phyloP scores from a whole-genome alignment of 1,140 invertebrate species.

The Periplaneta americana region DNA sequence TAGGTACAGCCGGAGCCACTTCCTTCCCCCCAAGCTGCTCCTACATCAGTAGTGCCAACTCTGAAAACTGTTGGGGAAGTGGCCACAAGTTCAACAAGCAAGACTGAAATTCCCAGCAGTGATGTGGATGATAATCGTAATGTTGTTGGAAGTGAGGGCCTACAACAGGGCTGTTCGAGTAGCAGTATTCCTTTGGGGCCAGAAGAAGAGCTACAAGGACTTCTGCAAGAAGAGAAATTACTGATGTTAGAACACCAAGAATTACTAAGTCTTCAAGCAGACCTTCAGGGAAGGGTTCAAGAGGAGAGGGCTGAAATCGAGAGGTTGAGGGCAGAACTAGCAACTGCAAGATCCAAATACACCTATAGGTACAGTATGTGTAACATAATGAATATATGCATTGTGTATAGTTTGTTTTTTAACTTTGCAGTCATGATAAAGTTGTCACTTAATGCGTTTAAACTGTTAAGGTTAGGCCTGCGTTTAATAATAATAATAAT shows the following conservation, averaged over 20 bases:
- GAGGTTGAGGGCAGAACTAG: constrained; percentile 36
- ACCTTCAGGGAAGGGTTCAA: constrained; percentile 55
- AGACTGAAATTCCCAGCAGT: background rate
- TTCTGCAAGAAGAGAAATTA: constrained; percentile 18
- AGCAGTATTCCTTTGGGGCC: background rate
- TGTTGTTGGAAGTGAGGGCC: background rate
- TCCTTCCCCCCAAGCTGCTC: background rate
- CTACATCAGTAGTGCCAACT: too few species aligned
- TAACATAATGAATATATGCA: too few species aligned
- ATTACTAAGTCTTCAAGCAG: constrained; percentile 55
- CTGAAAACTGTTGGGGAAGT: background rate
- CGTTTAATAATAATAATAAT: too few species aligned
- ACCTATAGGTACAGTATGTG: constrained; percentile 24
- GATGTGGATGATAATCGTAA: background rate
- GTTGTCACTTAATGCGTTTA: too few species aligned
- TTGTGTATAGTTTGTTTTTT: too few species aligned
- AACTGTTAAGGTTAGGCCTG: too few species aligned
- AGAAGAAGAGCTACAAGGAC: constrained; percentile 19
- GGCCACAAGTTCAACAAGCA: background rate
- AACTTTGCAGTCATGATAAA: too few species aligned
- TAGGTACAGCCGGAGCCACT: background rate
- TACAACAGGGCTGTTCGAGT: background rate
- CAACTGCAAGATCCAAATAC: constrained; percentile 9
- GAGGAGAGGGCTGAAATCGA: constrained; percentile 61
- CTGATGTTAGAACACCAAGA: constrained; percentile 60